Percentiles rank a stretch among this genome's conserved stretches.
phyloP scores from a whole-genome alignment of 2,888 invertebrate genomes.

The Dolichomitus sp. region DNA sequence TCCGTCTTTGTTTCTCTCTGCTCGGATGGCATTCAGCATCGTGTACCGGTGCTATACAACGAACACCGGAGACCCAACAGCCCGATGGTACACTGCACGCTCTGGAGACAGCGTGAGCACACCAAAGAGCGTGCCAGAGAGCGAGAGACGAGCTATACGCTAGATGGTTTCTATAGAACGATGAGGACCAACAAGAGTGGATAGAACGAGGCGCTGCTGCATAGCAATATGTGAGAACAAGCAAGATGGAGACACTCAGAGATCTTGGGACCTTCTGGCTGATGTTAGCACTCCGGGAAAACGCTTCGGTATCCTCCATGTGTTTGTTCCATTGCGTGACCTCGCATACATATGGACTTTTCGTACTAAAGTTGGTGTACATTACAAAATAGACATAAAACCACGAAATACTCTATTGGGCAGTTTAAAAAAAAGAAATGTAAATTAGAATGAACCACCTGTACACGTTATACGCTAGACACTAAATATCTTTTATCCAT shows the following conservation, averaged over 20 bases:
- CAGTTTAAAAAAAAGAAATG: neutral
- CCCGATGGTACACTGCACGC: constrained; percentile 6
- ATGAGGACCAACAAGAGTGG: constrained; percentile 27
- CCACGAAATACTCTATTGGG: constrained; percentile 34
- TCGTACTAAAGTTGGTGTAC: neutral
- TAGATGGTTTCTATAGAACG: constrained; percentile 34
- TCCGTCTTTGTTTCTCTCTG: constrained; percentile 53
- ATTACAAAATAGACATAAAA: constrained; percentile 19
- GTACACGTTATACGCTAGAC: neutral
- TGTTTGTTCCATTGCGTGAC: constrained; percentile 60
- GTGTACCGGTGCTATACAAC: constrained; percentile 35
- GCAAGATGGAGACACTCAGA: constrained; percentile 1
- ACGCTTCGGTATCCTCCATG: constrained; percentile 52
- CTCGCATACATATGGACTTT: constrained; percentile 59
- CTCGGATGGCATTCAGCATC: constrained; percentile 21
- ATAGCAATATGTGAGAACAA: neutral
- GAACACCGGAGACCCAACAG: neutral
- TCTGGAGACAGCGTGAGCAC: constrained; percentile 21
- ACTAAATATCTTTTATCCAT: neutral
- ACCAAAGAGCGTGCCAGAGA: constrained; percentile 44
- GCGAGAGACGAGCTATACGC: constrained; percentile 24
- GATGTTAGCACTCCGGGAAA: constrained; percentile 65
- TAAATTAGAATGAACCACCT: neutral
- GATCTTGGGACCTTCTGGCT: constrained; percentile 46
- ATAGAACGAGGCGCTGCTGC: constrained; percentile 1